Base-by-base conservation (phyloP, 1,140 invertebrate species). In the Polypedilum vanderplanki region DNA sequence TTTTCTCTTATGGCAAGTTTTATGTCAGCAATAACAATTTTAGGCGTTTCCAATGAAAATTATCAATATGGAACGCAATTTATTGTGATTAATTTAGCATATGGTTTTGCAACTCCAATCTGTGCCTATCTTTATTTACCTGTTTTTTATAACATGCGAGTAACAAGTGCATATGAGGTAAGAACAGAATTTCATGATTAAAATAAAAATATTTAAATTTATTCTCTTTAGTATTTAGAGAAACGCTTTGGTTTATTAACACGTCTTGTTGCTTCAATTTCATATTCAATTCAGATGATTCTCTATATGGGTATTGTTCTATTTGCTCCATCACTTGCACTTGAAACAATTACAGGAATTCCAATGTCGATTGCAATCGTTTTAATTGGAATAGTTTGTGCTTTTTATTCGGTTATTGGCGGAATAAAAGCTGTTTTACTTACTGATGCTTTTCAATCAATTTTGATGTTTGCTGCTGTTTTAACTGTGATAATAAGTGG, bases 1-100 rank as follows among this genome's bases (percentile, higher is more conserved):
- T 91, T 96, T 75, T 94, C 92, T n/a, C 82, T 97, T 0, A 94
- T 96, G 90, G 93, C 95, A 9, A 96, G 93, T 65, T 97, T 98
- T 79, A 96, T 98, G 92, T 97, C 95, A 0, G 94, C 95, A 10
- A 90, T 97, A 18, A 95, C 95, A 0, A 83, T 98, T 57, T 84
- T 98, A 20, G 96, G 96, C 10, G 90, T 95, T 0, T 92, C 92
- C 0, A 88, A 91, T 74, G 94, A 96, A 82, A 95, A 91, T 82
- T 96, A 96, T 80, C 88, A 86, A 76, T 91, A 87, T 81, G 93
- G 94, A 40, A 91, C 92, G 74, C 90, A 93, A 79, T 96, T 95
- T 84, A 86, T 93, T 4, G 83, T 92, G 15, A 95, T 95, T 24
- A 95, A 95, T 79, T 75, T 95, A 40, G 86, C 91, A 0, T 95